Evolutionary conservation across 2,888 invertebrate species (phyloP), one percentile per base, ranked within the genome.

Genomic region (Tetranychus piercei): DNA sequence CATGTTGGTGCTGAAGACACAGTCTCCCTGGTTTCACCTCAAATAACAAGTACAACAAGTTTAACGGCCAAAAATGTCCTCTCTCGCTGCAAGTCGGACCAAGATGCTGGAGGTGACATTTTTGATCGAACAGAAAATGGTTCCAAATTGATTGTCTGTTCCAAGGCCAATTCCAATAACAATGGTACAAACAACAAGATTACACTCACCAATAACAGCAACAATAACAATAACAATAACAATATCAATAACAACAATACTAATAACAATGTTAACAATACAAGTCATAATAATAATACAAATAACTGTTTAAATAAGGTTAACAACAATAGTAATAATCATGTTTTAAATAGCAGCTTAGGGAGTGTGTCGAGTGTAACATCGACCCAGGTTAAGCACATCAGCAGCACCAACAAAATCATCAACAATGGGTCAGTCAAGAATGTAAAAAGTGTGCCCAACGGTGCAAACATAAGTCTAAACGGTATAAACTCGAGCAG

Each of bases 41-140:
- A 77, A n/a, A 43, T 44, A 44, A 44, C 43, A 20, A 23, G 44
- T 6, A 73, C 45, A 44, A 22, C 73, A 8, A 73, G 64, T 34
- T 55, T 73, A 65, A 20, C 64, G 1, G 18, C 8, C n/a, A 73
- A 73, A 75, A 76, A 65, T 20, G 77, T 74, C 8, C 75, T 79
- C 74, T 78, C 79, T 5, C 72, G 79, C 22, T 79, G 79, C 74
- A 79, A 79, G 74, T 79, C 79, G n/a, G 79, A 79, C 20, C 69
- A 69, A 69, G 69, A 69, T 22, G 22, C 69, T 11, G 69, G 22
- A 6, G 20, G 20, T 11, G 69, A 69, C 22, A 69, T 69, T 69
- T 69, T 69, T 69, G 69, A 69, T 69, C 67, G 67, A n/a, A 18
- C 65, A 20, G 66, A 66, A 20, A 11, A 23, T 20, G 22, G 20